Conservation (phyloP, 2,797 vertebrate genomes). For the Anguilla pacifica region DNA sequence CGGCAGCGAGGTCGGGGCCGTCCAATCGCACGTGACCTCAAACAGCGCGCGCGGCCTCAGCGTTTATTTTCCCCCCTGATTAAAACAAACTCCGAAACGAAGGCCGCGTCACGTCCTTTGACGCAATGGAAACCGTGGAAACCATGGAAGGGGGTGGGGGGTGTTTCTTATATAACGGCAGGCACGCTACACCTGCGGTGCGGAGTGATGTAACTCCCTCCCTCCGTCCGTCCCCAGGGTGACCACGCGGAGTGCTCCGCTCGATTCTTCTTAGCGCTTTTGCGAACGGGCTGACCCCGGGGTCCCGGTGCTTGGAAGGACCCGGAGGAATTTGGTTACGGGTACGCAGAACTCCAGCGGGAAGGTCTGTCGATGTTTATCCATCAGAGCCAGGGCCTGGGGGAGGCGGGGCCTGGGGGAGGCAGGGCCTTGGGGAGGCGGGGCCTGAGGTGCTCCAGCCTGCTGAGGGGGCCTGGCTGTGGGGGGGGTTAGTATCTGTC, state of each 20-base stretch:
- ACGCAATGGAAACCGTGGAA: background rate
- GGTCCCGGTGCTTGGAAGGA: constrained; percentile 30
- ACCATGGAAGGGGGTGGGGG: background rate
- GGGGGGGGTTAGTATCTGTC: constrained; percentile 1
- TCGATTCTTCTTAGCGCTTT: background rate
- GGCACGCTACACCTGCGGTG: constrained; percentile 17
- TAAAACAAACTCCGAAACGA: background rate
- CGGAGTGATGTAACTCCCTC: background rate
- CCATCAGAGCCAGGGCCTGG: background rate
- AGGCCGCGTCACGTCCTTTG: background rate
- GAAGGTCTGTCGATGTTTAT: constrained; percentile 15
- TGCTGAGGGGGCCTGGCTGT: constrained; percentile 22
- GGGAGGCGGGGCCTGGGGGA: background rate
- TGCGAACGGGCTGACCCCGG: background rate
- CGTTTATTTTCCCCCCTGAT: background rate
- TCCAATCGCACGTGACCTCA: background rate
- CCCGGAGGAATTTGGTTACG: constrained; percentile 43
- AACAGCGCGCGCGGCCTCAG: background rate
- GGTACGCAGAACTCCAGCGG: constrained; percentile 27
- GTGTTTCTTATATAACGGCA: constrained; percentile 3
- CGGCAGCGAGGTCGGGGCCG: background rate
- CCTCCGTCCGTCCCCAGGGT: background rate
- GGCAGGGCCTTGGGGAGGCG: background rate
- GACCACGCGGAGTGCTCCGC: background rate
- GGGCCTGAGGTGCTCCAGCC: background rate